Evolutionary conservation across 2,113 vertebrate genomes (phyloP).

Genomic region (Oenanthe oenanthe): DNA sequence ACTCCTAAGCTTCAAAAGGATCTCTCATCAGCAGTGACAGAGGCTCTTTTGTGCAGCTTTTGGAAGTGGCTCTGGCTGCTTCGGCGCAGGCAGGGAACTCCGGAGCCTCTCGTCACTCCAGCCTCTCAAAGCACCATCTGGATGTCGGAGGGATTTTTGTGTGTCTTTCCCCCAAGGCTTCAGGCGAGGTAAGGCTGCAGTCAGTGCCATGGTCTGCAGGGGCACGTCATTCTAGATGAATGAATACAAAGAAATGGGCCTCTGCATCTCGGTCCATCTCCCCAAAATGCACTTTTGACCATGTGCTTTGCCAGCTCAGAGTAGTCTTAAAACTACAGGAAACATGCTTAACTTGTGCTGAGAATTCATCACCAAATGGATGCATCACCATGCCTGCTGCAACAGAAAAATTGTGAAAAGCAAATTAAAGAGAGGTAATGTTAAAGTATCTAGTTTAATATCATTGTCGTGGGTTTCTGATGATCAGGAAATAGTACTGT

Average conservation of each 20-base stretch:
- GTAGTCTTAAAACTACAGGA: not conserved
- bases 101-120: conserved; percentile 48
- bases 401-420: not conserved
- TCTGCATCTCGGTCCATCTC: not conserved
- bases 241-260: not conserved
- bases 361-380: not conserved
- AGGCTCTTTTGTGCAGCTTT: conserved; percentile 64
- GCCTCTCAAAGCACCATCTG: conserved; percentile 35
- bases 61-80: conserved; percentile 51
- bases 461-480: not conserved
- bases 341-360: not conserved
- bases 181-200: conserved; percentile 1
- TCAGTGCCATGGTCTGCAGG: not conserved
- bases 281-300: not conserved
- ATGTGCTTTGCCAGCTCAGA: not conserved
- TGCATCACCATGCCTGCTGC: not conserved
- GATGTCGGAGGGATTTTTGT: not conserved
- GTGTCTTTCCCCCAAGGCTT: conserved; percentile 17
- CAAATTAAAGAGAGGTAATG: not conserved
- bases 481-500: not conserved
- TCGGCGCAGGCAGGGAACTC: not conserved
- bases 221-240: not conserved
- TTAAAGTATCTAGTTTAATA: not conserved
- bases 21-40: conserved; percentile 64
- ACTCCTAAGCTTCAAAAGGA: conserved; percentile 74